Percentiles rank a stretch among this genome's conserved stretches.
Conservation (phyloP, 2,113 vertebrate species). For the Zosterops pallidus region DNA sequence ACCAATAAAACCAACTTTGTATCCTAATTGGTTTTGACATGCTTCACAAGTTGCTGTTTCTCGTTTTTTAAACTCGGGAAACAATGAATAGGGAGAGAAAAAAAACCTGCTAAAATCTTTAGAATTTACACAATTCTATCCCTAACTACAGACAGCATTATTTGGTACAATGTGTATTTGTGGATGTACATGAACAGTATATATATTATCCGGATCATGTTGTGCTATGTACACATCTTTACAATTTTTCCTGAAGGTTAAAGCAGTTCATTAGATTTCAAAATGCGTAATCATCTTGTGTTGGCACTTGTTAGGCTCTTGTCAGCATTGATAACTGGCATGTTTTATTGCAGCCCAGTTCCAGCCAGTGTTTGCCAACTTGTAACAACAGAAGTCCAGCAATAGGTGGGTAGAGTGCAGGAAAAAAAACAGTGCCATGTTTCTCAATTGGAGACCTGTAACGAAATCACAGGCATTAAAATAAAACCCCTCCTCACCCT, state of each 20-base stretch:
- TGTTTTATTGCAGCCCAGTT: constrained; percentile 93
- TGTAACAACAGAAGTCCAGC: constrained; percentile 90
- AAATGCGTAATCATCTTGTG: constrained; percentile 84
- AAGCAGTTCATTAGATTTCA: constrained; percentile 97
- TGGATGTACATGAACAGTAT: constrained; percentile 87
- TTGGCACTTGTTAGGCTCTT: constrained; percentile 96
- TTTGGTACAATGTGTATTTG: constrained; percentile 93
- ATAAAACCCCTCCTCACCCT: neutral
- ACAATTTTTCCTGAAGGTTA: constrained; percentile 99
- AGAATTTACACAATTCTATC: constrained; percentile 87
- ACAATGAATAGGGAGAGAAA: constrained; percentile 78
- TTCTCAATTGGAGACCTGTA: constrained; percentile 95
- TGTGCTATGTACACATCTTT: constrained; percentile 99
- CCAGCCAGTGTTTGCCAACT: constrained; percentile 92
- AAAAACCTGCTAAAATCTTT: constrained; percentile 80
- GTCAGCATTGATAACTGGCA: constrained; percentile 89
- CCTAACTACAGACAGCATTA: constrained; percentile 89
- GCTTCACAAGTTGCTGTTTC: constrained; percentile 73
- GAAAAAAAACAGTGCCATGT: constrained; percentile 93
- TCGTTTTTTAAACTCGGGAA: constrained; percentile 63
- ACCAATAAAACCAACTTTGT: constrained; percentile 5
- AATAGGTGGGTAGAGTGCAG: constrained; percentile 95
- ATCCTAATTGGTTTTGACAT: constrained; percentile 77
- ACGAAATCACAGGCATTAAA: constrained; percentile 38
- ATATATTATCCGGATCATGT: constrained; percentile 99